Percentiles rank a stretch among this genome's conserved stretches.
These are phyloP conservation scores for Dryobates pubescens DNA, from an alignment of 2,797 vertebrate genomes.

Conservation along the genomic window DNA sequence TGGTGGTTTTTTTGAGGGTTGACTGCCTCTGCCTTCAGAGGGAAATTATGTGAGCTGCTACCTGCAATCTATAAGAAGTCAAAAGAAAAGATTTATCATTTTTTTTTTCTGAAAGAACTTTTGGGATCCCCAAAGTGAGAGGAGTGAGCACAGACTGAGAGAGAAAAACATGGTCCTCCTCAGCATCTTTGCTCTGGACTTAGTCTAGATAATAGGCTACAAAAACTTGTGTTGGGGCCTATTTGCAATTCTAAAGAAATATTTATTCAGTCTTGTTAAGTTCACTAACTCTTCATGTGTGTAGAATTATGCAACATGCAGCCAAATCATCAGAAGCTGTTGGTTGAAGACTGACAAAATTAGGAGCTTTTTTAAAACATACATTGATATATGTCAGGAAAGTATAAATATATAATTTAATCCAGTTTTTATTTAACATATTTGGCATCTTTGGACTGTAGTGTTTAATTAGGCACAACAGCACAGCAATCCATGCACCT, in stretches of 20 bases:
- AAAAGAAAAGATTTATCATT: not conserved
- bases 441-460: not conserved
- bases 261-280: slow-evolving; percentile 3
- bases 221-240: not conserved
- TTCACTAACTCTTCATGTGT: not conserved
- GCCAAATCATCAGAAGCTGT: not conserved
- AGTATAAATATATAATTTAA: not conserved
- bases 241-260: slow-evolving; percentile 22
- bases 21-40: not conserved
- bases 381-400: not conserved
- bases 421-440: slow-evolving; percentile 21
- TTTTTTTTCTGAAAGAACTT: not conserved
- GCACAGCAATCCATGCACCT: not conserved
- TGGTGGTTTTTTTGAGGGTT: not conserved
- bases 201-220: not conserved
- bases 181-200: not conserved
- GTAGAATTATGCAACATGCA: not conserved
- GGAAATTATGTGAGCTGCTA: not conserved
- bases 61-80: not conserved
- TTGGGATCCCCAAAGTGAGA: not conserved
- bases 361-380: not conserved
- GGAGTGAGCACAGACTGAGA: not conserved
- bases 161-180: not conserved
- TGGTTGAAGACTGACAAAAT: not conserved
- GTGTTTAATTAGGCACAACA: not conserved